A percentile compares a stretch with the other conserved stretches of the same genome.
phyloP scores from a whole-genome alignment of 2,888 invertebrate species.

The Leucozona laternaria region DNA sequence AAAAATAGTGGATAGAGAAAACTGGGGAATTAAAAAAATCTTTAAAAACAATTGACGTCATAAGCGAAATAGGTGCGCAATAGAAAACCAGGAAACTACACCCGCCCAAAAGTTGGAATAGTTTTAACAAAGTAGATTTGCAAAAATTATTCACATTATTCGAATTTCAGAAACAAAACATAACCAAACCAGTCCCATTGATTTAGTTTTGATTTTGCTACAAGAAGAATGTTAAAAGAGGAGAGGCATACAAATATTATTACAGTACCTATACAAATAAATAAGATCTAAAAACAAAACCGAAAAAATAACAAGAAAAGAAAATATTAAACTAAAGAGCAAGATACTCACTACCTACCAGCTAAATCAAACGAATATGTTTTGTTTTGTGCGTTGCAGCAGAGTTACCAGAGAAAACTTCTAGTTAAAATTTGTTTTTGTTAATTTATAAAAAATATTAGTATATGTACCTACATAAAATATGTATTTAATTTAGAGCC shows the following conservation, averaged over 20 bases:
- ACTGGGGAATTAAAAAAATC: constrained; percentile 25
- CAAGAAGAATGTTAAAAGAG: constrained; percentile 29
- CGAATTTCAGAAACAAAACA: constrained; percentile 6
- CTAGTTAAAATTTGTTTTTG: too few species aligned
- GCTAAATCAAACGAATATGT: not conserved
- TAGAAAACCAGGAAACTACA: constrained; percentile 32
- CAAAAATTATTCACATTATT: constrained; percentile 49
- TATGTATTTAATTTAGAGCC: too few species aligned
- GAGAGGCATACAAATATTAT: constrained; percentile 43
- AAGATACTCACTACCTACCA: not conserved
- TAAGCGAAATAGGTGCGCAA: constrained; percentile 33
- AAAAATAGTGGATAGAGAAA: constrained; percentile 18
- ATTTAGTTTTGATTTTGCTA: constrained; percentile 8
- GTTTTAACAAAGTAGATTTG: constrained; percentile 37
- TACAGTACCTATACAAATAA: not conserved
- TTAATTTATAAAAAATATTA: too few species aligned
- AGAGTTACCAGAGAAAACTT: constrained; percentile 14
- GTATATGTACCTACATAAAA: too few species aligned
- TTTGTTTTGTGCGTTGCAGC: not conserved
- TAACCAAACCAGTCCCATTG: constrained; percentile 1
- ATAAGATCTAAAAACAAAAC: constrained; percentile 20
- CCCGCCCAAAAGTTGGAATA: constrained; percentile 48
- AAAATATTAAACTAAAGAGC: not conserved
- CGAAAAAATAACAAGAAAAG: constrained; percentile 12
- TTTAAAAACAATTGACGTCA: constrained; percentile 73